Evolutionary conservation across 2,113 vertebrate species (phyloP).

Genomic region (Apodemus sylvaticus): DNA sequence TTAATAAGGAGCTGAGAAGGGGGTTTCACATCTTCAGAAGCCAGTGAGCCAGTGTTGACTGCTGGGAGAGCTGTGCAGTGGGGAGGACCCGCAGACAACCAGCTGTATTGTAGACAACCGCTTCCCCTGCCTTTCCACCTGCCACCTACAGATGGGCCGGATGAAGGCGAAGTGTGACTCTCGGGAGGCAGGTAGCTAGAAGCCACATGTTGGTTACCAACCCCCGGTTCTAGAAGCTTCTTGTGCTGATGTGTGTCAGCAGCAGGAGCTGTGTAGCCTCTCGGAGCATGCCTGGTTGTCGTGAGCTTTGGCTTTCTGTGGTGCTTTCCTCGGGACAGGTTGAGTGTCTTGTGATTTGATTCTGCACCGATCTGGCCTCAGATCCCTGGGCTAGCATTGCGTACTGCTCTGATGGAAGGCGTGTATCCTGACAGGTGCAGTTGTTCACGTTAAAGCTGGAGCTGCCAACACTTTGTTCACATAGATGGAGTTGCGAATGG

Average conservation of each 20-base stretch:
- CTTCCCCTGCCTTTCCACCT: too few species aligned
- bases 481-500: slow-evolving; percentile 69
- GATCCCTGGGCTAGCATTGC: not conserved
- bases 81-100: not conserved
- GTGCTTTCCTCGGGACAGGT: not conserved
- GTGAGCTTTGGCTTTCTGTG: not conserved
- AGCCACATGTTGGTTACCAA: not conserved
- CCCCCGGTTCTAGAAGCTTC: not conserved
- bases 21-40: not conserved
- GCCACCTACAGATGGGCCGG: not conserved
- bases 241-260: slow-evolving; percentile 13
- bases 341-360: accelerated
- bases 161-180: not conserved
- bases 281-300: not conserved
- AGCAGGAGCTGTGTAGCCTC: not conserved
- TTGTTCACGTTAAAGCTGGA: slow-evolving; percentile 45
- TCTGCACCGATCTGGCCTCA: not conserved
- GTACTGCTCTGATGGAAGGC: slow-evolving; percentile 11
- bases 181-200: not conserved
- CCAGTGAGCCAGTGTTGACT: accelerated
- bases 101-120: accelerated
- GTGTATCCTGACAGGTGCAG: slow-evolving; percentile 50
- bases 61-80: accelerated
- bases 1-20: not conserved
- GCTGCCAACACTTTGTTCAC: slow-evolving; percentile 72